These are phyloP conservation scores for Lytechinus pictus DNA, from an alignment of 35 echinoderm and acorn worm genomes.

Conservation along the genomic window DNA sequence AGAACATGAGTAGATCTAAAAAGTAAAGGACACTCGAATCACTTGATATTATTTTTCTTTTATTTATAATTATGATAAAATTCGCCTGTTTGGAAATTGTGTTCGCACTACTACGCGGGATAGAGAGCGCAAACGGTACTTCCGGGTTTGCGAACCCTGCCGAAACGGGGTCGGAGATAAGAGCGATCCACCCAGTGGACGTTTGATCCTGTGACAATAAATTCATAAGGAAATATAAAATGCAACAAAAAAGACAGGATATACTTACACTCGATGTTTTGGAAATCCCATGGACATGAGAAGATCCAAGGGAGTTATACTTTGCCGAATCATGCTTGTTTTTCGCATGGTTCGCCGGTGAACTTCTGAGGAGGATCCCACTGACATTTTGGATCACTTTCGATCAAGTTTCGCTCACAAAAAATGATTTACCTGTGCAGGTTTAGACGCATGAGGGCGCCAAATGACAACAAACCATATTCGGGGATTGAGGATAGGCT, in stretches of 20 bases:
- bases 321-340: conserved; percentile 37
- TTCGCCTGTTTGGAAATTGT: background rate
- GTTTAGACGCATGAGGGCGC: background rate
- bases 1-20: no score
- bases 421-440: background rate
- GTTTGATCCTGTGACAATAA: background rate
- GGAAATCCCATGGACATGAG: conserved; percentile 50
- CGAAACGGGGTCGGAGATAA: background rate
- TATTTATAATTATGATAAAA: no score
- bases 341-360: conserved; percentile 45
- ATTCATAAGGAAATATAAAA: background rate
- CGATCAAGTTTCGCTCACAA: background rate
- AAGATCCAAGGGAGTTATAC: conserved; percentile 28
- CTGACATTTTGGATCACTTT: conserved; percentile 32
- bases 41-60: no score
- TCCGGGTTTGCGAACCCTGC: conserved; percentile 17
- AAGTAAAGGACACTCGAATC: no score
- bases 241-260: background rate
- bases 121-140: background rate
- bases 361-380: background rate
- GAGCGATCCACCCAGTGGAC: background rate
- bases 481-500: no score
- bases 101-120: background rate
- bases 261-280: conserved; percentile 45
- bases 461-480: background rate